These are phyloP conservation scores for Diarsia rubi DNA, from an alignment of 2,888 invertebrate genomes.

Conservation along the genomic window DNA sequence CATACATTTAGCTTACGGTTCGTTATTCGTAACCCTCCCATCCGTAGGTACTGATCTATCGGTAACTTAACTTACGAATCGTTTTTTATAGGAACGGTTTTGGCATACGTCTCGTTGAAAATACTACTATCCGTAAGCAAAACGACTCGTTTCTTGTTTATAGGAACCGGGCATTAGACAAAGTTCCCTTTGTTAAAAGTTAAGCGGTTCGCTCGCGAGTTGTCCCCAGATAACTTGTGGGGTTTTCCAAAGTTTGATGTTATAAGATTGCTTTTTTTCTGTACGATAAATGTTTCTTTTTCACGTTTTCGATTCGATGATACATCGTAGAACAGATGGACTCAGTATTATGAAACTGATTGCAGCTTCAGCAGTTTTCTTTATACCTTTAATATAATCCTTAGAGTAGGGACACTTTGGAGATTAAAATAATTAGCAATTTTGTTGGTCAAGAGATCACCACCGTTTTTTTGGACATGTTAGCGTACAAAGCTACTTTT, in stretches of 20 bases:
- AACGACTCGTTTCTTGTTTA: too few species aligned
- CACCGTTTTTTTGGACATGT: not conserved
- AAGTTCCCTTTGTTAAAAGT: constrained; percentile 51
- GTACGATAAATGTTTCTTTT: not conserved
- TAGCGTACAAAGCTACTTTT: not conserved
- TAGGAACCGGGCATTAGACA: too few species aligned
- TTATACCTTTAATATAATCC: not conserved
- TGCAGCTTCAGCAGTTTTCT: not conserved
- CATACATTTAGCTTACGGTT: too few species aligned
- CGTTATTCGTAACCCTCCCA: too few species aligned
- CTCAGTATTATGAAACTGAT: not conserved
- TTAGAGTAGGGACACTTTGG: not conserved
- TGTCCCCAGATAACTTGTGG: constrained; percentile 12
- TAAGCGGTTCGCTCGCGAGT: constrained; percentile 9
- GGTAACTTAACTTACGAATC: too few species aligned
- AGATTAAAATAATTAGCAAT: accelerated
- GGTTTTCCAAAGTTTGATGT: constrained; percentile 7
- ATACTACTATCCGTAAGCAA: too few species aligned
- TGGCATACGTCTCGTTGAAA: too few species aligned
- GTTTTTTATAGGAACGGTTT: too few species aligned
- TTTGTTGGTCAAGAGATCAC: not conserved
- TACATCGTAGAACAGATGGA: not conserved
- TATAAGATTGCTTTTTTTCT: constrained; percentile 19
- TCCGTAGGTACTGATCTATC: too few species aligned
- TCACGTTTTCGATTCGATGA: not conserved